A percentile compares a stretch with the other conserved stretches of the same genome.
Conservation (phyloP, 2,113 vertebrate genomes). For the Scopus umbretta region DNA sequence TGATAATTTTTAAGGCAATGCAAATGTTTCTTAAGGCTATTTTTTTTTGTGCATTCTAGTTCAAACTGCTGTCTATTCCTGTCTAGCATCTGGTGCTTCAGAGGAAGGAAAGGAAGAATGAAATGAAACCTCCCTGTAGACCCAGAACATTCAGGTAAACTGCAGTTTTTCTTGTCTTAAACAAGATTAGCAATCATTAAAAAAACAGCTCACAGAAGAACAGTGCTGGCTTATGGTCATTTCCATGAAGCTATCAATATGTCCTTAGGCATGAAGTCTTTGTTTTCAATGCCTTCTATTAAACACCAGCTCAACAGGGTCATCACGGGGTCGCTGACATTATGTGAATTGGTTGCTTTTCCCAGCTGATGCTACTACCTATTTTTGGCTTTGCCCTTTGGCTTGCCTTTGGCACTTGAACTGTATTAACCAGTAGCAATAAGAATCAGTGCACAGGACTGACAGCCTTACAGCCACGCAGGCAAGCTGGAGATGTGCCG, state of each 20-base stretch:
- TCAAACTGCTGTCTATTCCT: conserved; percentile 23
- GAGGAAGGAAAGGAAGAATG: not conserved
- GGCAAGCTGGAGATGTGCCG: not conserved
- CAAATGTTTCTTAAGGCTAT: not conserved
- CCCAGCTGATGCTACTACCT: not conserved
- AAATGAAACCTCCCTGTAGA: conserved; percentile 25
- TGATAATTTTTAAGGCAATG: not conserved
- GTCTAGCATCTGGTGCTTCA: conserved; percentile 30
- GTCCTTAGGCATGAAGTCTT: not conserved
- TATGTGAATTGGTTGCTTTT: not conserved
- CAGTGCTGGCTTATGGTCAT: not conserved
- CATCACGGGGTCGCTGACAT: not conserved
- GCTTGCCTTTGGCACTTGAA: conserved; percentile 42
- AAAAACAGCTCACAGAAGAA: not conserved
- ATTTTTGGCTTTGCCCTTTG: conserved; percentile 43
- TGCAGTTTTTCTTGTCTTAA: not conserved
- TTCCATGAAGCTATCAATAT: not conserved
- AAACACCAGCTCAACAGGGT: not conserved
- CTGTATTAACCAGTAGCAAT: not conserved
- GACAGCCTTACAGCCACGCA: not conserved
- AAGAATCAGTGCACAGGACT: not conserved
- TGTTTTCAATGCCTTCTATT: not conserved
- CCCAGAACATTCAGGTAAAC: not conserved
- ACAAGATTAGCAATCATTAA: conserved; percentile 13
- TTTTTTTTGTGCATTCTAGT: not conserved